Conservation (phyloP, 1,140 invertebrate genomes). For the Lordiphosa clarofinis region DNA sequence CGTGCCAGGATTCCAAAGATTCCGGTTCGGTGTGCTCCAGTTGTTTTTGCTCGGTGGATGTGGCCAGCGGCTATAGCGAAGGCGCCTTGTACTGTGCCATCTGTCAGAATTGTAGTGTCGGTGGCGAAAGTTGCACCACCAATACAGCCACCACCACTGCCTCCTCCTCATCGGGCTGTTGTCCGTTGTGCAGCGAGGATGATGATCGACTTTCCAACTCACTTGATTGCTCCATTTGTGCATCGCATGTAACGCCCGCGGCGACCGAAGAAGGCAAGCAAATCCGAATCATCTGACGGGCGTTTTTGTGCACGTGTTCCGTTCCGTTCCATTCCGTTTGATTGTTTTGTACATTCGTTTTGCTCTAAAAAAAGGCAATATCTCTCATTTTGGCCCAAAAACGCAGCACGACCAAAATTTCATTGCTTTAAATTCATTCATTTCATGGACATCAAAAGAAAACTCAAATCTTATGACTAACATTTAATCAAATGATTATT, state of each 20-base stretch:
- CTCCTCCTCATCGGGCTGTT: constrained; percentile 52
- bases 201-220: constrained; percentile 44
- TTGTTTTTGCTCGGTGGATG: constrained; percentile 47
- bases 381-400: constrained; percentile 40
- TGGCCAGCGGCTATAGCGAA: constrained; percentile 66
- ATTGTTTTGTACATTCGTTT: constrained; percentile 79
- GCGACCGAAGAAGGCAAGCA: constrained; percentile 77
- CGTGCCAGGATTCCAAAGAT: constrained; percentile 39
- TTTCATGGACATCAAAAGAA: constrained; percentile 12
- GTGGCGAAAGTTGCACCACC: constrained; percentile 36
- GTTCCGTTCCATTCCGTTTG: constrained; percentile 29
- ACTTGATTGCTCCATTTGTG: constrained; percentile 67
- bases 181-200: constrained; percentile 59
- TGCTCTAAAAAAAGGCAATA: constrained; percentile 77
- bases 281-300: constrained; percentile 41
- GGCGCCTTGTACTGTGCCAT: constrained; percentile 63
- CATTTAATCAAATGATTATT: constrained; percentile 3
- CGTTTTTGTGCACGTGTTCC: constrained; percentile 70
- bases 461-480: constrained; percentile 28
- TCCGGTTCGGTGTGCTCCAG: constrained; percentile 49
- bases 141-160: constrained; percentile 63
- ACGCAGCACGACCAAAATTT: constrained; percentile 50
- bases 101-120: constrained; percentile 61
- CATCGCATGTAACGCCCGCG: constrained; percentile 29
- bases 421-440: constrained; percentile 19